Evolutionary conservation across 1,140 invertebrate species (phyloP).

Genomic region (Diachasmimorpha longicaudata): DNA sequence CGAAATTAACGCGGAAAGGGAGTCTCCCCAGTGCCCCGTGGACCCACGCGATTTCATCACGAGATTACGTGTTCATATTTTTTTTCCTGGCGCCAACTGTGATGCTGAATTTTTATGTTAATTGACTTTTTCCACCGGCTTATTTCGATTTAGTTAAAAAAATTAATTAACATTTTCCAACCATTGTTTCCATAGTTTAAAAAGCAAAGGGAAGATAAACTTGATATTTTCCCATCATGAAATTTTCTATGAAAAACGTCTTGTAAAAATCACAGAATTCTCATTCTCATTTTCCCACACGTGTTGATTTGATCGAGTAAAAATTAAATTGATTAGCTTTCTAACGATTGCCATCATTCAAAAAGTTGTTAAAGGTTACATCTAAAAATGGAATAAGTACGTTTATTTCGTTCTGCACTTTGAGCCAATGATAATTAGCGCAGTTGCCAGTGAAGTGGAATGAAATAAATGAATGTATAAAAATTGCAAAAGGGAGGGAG

Average conservation of each 20-base stretch:
- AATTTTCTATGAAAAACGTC: no score
- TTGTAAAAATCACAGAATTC: no score
- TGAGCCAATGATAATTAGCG: neutral
- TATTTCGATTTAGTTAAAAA: neutral
- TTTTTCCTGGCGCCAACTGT: constrained; percentile 17
- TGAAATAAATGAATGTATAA: neutral
- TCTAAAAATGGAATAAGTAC: neutral
- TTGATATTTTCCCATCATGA: no score
- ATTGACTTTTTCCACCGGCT: neutral
- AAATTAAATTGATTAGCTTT: neutral
- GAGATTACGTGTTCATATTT: constrained; percentile 18
- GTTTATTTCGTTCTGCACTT: neutral
- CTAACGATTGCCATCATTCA: neutral
- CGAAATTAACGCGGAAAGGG: constrained; percentile 16
- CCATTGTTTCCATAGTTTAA: no score
- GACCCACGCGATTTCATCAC: constrained; percentile 17
- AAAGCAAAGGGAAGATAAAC: no score
- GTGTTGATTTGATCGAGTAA: no score
- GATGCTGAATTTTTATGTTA: neutral
- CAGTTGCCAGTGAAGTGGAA: neutral
- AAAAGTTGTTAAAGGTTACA: neutral
- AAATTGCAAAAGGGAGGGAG: neutral
- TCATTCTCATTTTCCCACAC: no score
- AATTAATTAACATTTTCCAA: no score
- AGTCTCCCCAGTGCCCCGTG: neutral